A percentile compares a stretch with the other conserved stretches of the same genome.
Evolutionary conservation across 2,113 vertebrate species (phyloP).

Genomic region (Perca schrenkii): DNA sequence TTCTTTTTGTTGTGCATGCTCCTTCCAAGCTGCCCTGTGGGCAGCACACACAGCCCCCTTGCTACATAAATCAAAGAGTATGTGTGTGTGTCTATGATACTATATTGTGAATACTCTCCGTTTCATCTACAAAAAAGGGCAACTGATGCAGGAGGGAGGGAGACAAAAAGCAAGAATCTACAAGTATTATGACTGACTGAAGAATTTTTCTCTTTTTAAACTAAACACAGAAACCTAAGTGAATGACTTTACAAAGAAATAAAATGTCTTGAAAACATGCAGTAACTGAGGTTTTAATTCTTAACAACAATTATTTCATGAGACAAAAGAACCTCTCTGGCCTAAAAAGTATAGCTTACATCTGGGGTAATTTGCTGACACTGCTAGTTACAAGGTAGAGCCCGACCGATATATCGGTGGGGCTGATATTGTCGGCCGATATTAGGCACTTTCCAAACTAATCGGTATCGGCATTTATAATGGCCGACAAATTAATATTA

Average conservation of each 20-base stretch:
- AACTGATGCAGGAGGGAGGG: not conserved
- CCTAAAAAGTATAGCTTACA: constrained; percentile 34
- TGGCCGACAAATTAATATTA: too few relatives aligned
- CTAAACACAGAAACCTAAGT: constrained; percentile 24
- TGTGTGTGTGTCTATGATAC: constrained; percentile 5
- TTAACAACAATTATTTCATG: constrained; percentile 43
- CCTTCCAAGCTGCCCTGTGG: constrained; percentile 47
- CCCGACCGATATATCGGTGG: too few relatives aligned
- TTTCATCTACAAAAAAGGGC: constrained; percentile 29
- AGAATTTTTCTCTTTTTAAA: not conserved
- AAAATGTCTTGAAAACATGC: constrained; percentile 5
- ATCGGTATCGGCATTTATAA: too few relatives aligned
- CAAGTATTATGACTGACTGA: constrained; percentile 3
- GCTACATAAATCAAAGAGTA: constrained; percentile 36
- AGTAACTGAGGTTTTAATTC: constrained; percentile 13
- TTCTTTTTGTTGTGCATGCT: constrained; percentile 27
- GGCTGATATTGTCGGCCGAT: too few relatives aligned
- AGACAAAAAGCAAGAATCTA: constrained; percentile 13
- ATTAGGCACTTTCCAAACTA: too few relatives aligned
- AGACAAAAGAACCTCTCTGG: not conserved
- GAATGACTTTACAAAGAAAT: constrained; percentile 14
- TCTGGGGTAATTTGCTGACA: constrained; percentile 62
- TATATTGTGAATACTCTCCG: constrained; percentile 1
- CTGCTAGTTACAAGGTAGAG: constrained; percentile 13
- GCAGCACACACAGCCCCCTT: constrained; percentile 18